Conservation (phyloP, 2,888 invertebrate species). For the Zaprionus obscuricornis region DNA sequence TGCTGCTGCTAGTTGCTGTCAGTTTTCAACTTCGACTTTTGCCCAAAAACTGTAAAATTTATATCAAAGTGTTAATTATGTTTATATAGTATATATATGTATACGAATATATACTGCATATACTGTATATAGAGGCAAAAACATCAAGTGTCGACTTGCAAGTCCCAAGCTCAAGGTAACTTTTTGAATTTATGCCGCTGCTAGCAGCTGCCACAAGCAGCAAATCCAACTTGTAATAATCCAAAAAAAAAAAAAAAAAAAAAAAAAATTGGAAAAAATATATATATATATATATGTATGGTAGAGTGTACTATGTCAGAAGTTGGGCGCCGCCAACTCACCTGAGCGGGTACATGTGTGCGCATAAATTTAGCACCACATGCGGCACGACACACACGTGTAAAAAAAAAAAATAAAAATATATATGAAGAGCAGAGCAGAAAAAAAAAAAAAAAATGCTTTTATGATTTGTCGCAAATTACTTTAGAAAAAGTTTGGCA, state of each 20-base stretch:
- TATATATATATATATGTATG: neutral
- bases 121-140: neutral
- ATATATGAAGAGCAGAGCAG: conserved; percentile 4
- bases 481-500: conserved; percentile 68
- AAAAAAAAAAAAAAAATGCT: conserved; percentile 42
- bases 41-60: conserved; percentile 65
- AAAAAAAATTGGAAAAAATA: no score
- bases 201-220: conserved; percentile 24
- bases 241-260: no score
- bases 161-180: conserved; percentile 25
- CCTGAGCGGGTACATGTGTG: conserved; percentile 59
- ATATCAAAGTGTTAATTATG: conserved; percentile 76
- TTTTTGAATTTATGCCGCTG: conserved; percentile 8
- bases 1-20: conserved; percentile 43
- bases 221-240: no score
- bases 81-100: conserved; percentile 24
- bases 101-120: no score
- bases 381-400: conserved; percentile 38
- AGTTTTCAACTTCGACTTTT: conserved; percentile 43
- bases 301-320: neutral
- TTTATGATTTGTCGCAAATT: conserved; percentile 75
- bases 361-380: conserved; percentile 65
- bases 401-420: neutral
- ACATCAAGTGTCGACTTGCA: no score
- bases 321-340: conserved; percentile 38